Conservation (phyloP, 2,113 vertebrate genomes). For the Anser brachyrhynchus region DNA sequence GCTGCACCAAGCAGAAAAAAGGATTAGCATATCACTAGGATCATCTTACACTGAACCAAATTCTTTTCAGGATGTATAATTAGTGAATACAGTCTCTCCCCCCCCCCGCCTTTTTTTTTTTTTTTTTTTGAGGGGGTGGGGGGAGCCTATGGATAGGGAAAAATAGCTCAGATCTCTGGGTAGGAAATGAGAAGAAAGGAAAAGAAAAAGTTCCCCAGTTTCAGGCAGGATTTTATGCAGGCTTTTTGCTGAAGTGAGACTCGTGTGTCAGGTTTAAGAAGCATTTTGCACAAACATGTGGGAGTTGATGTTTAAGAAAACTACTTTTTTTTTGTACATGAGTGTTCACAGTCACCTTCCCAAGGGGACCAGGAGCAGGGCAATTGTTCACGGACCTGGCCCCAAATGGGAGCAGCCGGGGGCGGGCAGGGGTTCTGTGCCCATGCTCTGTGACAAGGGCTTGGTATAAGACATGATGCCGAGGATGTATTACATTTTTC, state of each 20-base stretch:
- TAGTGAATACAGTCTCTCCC: conserved; percentile 76
- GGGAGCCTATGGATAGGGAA: conserved; percentile 66
- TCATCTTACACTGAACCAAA: conserved; percentile 88
- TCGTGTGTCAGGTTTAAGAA: not conserved
- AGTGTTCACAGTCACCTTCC: not conserved
- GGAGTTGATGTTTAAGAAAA: not conserved
- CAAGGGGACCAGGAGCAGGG: not conserved
- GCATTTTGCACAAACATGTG: not conserved
- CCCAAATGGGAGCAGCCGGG: not conserved
- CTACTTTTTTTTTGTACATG: not conserved
- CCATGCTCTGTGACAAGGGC: not conserved
- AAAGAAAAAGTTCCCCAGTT: conserved; percentile 62
- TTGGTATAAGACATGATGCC: not conserved
- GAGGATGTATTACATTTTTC: not conserved
- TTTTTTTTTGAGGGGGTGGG: conserved; percentile 6
- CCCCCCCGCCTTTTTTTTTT: not conserved
- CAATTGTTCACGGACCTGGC: not conserved
- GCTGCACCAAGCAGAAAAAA: conserved; percentile 85
- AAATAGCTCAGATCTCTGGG: conserved; percentile 70
- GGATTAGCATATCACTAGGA: conserved; percentile 88
- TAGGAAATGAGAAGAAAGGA: conserved; percentile 68
- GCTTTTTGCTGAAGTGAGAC: not conserved
- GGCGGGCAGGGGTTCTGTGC: not conserved
- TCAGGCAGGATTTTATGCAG: not conserved
- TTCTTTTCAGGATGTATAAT: conserved; percentile 88